Percentiles rank a stretch among this genome's conserved stretches.
Evolutionary conservation across 2,888 invertebrate genomes (phyloP).

Genomic region (Matsumyia berberina): DNA sequence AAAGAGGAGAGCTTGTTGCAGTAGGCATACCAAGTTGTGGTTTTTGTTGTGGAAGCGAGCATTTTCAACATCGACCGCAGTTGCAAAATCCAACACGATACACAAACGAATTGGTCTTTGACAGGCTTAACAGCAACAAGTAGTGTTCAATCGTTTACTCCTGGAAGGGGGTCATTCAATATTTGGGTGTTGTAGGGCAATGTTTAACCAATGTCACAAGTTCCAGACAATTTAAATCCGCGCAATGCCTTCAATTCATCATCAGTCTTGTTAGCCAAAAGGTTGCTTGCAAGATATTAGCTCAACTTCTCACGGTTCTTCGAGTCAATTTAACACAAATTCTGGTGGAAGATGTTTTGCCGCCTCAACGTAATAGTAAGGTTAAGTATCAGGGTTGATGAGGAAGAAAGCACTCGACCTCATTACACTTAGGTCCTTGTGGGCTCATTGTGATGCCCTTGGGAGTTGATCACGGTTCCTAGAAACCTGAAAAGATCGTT

Average conservation of each 20-base stretch:
- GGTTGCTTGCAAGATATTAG: conserved; percentile 92
- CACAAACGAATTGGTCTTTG: conserved; percentile 98
- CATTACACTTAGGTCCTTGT: conserved; percentile 89
- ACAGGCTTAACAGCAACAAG: conserved; percentile 97
- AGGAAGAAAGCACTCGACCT: no score
- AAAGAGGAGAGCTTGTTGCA: conserved; percentile 97
- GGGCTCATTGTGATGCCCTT: no score
- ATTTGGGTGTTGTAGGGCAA: conserved; percentile 89
- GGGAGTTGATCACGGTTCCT: no score
- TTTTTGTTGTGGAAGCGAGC: conserved; percentile 94
- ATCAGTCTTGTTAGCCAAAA: conserved; percentile 92
- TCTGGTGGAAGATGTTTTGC: conserved; percentile 93
- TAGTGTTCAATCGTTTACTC: conserved; percentile 94
- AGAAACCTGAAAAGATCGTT: no score
- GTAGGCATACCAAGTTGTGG: conserved; percentile 91
- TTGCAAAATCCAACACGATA: conserved; percentile 99
- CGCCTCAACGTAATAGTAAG: conserved; percentile 89
- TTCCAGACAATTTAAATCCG: conserved; percentile 87
- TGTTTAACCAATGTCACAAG: conserved; percentile 89
- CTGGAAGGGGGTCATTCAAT: conserved; percentile 87
- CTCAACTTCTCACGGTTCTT: conserved; percentile 90
- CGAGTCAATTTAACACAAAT: conserved; percentile 92
- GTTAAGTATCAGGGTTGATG: no score
- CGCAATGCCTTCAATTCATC: conserved; percentile 90
- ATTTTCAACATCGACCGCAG: conserved; percentile 96